A percentile compares a stretch with the other conserved stretches of the same genome.
Evolutionary conservation across 1,140 invertebrate genomes (phyloP).

Genomic region (Drosophila lowei): DNA sequence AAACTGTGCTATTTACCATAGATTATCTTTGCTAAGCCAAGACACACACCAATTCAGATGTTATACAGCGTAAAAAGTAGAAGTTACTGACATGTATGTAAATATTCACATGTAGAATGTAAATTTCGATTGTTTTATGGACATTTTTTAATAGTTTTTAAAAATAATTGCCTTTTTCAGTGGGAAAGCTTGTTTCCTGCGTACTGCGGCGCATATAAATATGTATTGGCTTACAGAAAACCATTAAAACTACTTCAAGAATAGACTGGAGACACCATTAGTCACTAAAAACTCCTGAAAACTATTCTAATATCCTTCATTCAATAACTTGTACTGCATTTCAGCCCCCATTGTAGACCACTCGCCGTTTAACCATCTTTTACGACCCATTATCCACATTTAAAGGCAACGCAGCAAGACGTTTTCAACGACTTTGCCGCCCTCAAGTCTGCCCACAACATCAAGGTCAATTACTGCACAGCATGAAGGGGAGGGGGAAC

Average conservation of each 20-base stretch:
- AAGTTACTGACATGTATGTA: background rate
- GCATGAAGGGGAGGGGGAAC: background rate
- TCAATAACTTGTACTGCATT: background rate
- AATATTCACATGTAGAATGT: background rate
- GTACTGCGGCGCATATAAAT: no score
- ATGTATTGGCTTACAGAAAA: no score
- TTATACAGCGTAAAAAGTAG: conserved; percentile 1
- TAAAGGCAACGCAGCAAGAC: conserved; percentile 15
- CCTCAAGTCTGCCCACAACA: conserved; percentile 30
- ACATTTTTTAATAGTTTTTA: background rate
- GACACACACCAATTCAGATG: conserved; percentile 30
- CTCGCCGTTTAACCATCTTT: conserved; percentile 12
- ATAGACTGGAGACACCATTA: no score
- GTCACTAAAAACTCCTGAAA: no score
- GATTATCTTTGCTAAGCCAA: conserved; percentile 10
- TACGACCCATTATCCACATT: background rate
- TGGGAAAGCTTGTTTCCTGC: background rate
- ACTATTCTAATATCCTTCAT: no score
- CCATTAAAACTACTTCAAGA: no score
- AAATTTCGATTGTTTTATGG: background rate
- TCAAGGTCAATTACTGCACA: conserved; percentile 53
- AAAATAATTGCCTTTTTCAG: background rate
- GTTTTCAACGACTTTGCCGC: conserved; percentile 2
- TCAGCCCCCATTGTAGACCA: no score
- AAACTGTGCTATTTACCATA: conserved; percentile 47